Conservation (phyloP, 2,113 vertebrate species). For the Nycticryphes semicollaris region DNA sequence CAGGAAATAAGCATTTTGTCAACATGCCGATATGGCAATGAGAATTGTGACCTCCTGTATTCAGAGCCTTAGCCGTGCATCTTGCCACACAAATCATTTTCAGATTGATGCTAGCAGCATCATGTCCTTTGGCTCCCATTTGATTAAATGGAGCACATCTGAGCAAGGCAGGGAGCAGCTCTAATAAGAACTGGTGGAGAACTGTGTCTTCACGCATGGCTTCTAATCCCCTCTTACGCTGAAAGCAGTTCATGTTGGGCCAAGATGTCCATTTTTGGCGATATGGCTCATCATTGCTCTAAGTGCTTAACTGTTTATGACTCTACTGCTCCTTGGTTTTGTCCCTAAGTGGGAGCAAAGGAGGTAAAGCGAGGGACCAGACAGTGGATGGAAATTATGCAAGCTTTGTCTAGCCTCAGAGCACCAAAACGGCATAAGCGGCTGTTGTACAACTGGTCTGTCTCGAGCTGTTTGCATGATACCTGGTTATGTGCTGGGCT, state of each 20-base stretch:
- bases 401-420: background rate
- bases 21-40: background rate
- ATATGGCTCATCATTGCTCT: background rate
- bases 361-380: background rate
- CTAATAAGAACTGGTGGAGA: background rate
- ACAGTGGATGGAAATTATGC: background rate
- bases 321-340: background rate
- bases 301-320: background rate
- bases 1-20: background rate
- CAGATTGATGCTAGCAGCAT: background rate
- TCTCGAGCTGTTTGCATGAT: background rate
- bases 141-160: background rate
- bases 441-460: background rate
- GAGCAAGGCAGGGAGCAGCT: background rate
- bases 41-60: background rate
- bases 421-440: fast-evolving
- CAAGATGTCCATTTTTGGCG: background rate
- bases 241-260: background rate
- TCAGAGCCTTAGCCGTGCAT: background rate
- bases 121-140: background rate
- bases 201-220: background rate
- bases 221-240: background rate
- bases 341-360: background rate
- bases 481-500: fast-evolving
- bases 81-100: background rate